Conservation (phyloP, 1,140 invertebrate genomes). For the Cyclina sinensis region DNA sequence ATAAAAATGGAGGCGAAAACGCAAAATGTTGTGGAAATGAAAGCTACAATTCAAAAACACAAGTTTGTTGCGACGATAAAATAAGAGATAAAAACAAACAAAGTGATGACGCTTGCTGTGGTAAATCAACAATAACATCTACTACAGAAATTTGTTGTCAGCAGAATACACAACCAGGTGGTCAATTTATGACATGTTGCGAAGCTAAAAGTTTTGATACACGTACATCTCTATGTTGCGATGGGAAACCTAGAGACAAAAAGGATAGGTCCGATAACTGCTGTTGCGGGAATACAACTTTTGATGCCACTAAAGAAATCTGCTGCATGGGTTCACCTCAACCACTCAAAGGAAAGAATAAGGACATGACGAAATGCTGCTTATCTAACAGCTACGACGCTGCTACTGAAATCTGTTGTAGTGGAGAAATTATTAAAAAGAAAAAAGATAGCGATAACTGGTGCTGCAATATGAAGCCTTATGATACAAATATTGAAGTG, state of each 20-base stretch:
- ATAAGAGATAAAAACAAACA: constrained; percentile 56
- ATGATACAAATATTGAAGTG: constrained; percentile 39
- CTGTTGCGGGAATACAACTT: constrained; percentile 61
- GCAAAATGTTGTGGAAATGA: constrained; percentile 57
- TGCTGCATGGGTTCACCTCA: constrained; percentile 56
- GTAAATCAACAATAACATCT: constrained; percentile 32
- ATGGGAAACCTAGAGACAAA: constrained; percentile 28
- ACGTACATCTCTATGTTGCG: constrained; percentile 49
- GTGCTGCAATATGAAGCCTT: constrained; percentile 50
- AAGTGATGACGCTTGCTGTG: constrained; percentile 57
- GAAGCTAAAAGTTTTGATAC: constrained; percentile 52
- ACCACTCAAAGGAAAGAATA: constrained; percentile 24
- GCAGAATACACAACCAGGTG: constrained; percentile 54
- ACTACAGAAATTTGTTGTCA: constrained; percentile 61
- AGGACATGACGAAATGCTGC: constrained; percentile 42
- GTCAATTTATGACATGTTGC: constrained; percentile 60
- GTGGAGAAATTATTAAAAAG: constrained; percentile 49
- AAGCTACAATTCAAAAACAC: constrained; percentile 61
- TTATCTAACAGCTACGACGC: constrained; percentile 50
- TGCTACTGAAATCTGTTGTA: constrained; percentile 54
- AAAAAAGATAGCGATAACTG: constrained; percentile 49
- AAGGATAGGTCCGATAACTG: constrained; percentile 45
- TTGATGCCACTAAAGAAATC: constrained; percentile 54
- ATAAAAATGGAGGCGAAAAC: constrained; percentile 44
- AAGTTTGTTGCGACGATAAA: constrained; percentile 51